Base-by-base conservation (phyloP, 2,797 vertebrate species). In the Champsocephalus gunnari region DNA sequence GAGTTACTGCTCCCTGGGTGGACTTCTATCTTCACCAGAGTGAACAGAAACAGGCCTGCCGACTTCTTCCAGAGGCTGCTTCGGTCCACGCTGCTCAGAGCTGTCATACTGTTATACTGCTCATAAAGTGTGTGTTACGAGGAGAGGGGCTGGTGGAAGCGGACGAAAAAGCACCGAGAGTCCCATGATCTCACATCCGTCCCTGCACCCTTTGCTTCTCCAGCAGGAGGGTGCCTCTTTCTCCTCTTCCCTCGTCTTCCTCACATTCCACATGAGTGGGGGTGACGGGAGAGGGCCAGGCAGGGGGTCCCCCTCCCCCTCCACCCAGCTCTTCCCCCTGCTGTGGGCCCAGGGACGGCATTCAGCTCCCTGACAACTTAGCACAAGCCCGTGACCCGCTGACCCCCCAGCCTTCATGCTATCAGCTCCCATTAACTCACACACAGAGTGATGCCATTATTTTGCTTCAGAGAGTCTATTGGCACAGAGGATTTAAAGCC, bases 381-480 rank as follows among this genome's bases (percentile, higher is more conserved):
- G 93, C 92, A 86, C 89, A 92, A 93, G 92, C 94, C 94, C 3
- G 84, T 64, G 94, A 95, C 95, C 95, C 71, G 80, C 89, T 94
- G 95, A 96, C 95, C 95, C 92, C 84, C 80, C 92, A 85, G 93
- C 93, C 95, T 96, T 94, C 89, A 92, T 91, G 92, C 95, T 95
- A 96, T 97, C 97, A 94, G 73, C 93, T 96, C 95, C 87, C 87
- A 97, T 97, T 97, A 97, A 95, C 95, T 95, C 90, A 73, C 93
- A 94, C 87, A 53, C 80, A 87, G 91, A 93, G 86, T 95, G 96
- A 95, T 95, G 94, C 91, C 90, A 94, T 96, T 96, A 94, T 95
- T 96, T 95, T 95, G 95, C 95, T 96, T 94, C 94, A 95, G 79
- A 95, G 94, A 91, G 82, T 92, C 95, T 90, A 94, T 79, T 95